Base-by-base conservation (phyloP, 2,113 vertebrate species). In the Ceyx melanurus region DNA sequence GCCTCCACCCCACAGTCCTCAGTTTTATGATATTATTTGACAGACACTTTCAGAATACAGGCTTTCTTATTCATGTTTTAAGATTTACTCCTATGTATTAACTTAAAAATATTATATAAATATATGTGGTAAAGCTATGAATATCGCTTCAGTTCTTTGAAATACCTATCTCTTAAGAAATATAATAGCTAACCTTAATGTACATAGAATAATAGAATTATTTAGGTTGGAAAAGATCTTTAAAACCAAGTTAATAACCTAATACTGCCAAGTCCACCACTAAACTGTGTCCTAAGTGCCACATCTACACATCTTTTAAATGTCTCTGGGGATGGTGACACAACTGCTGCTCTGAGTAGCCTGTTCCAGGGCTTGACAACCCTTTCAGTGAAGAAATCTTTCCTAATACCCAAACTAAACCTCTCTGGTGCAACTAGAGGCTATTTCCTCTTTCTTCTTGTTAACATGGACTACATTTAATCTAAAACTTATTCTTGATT, bases 271-370 rank as follows among this genome's bases (percentile, higher is more conserved):
- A 60, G n/a, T 45, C 31, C 53, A 58, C 14, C 9, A 15, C 22
- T 13, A 51, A 66, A 45, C 25, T 9, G 4, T 17, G 13, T 67
- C 54, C 22, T 13, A 21, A 3, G 51, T 31, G 31, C n/a, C n/a
- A 46, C 13, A 11, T 21, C 13, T n/a, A 17, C 10, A 14, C 0
- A 2, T 26, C 20, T 61, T 75, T 40, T n/a, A 68, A 40, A 31
- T 45, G 23, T 8, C 28, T 28, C 0, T 4, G 7, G 23, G 9
- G 4, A 4, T 51, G 23, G 31, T 40, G 31, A 31, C 28, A 50
- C 26, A 25, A 16, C 8, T 28, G 21, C 13, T 54, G 46, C 26
- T 11, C 12, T 31, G 12, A 22, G 33, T 51, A 86, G 18, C 23
- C 48, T 84, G 15, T 81, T 33, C 18, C 4, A 23, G 7, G 23